These are phyloP conservation scores for Potorous gilbertii DNA, from an alignment of 2,797 vertebrate genomes.

Conservation along the genomic window DNA sequence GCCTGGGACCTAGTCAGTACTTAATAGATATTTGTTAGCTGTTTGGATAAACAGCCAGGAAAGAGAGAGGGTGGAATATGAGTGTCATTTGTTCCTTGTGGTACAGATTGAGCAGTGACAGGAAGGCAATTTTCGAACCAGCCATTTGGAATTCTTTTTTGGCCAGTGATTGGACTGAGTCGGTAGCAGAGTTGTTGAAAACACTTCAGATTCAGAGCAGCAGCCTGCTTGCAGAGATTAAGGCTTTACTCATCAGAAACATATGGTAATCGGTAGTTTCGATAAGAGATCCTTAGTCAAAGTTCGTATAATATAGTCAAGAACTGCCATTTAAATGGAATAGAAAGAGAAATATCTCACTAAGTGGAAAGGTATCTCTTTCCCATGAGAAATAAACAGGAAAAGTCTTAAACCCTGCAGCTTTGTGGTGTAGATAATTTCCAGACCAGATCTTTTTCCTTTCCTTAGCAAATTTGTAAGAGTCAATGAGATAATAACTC, in stretches of 20 bases:
- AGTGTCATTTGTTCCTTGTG: background rate
- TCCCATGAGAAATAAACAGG: background rate
- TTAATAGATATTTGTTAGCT: constrained; percentile 2
- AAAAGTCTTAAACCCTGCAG: background rate
- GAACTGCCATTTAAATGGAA: background rate
- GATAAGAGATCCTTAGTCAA: background rate
- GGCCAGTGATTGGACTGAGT: background rate
- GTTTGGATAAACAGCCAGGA: background rate
- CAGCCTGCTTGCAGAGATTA: background rate
- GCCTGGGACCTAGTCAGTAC: background rate
- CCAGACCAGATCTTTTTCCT: background rate
- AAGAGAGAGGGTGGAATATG: background rate
- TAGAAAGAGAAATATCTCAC: background rate
- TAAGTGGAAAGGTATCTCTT: background rate
- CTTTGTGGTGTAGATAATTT: background rate
- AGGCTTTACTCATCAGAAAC: too few species aligned
- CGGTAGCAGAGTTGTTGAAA: background rate
- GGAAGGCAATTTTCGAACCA: background rate
- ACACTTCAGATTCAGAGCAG: background rate
- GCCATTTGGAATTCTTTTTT: background rate
- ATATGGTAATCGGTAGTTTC: rapidly evolving
- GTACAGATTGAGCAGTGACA: background rate
- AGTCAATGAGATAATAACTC: background rate
- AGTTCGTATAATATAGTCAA: background rate
- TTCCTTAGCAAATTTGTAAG: background rate